Evolutionary conservation across 2,797 vertebrate species (phyloP), one percentile per base, ranked within the genome.

Genomic region (Hippocampus kuda): DNA sequence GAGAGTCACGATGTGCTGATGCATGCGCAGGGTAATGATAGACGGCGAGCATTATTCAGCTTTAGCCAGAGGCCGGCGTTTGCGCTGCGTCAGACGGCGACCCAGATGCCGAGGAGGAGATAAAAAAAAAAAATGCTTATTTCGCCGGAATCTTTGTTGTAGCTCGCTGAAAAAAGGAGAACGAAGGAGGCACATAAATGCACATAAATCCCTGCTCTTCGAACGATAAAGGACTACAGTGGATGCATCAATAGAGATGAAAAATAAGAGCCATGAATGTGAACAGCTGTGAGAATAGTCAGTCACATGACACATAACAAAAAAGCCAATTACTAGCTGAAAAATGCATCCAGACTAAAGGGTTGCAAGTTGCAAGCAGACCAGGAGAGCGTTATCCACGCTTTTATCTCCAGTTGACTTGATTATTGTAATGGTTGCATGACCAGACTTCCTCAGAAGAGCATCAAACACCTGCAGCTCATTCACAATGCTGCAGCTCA

Each of bases 31-130:
- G 77, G 75, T 87, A 87, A 88, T 84, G 74, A 75, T 68, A 59
- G 38, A 59, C 57, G 53, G 24, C 71, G 30, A 44, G 80, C 83
- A 88, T 89, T 87, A 88, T 89, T 88, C 83, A 89, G 84, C 65
- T 71, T 46, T 62, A 38, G 81, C 87, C 83, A 67, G 67, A 77
- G 85, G 86, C 87, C 67, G 82, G 79, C 81, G 59, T 81, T 85
- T 83, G 75, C 77, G 49, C 77, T 70, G 77, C 74, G 71, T 83
- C 82, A 81, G 82, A 77, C 22, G 53, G 73, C 82, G 70, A 76
- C 77, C 72, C 56, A 27, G 79, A 79, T 75, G 77, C 68, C 2
- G 72, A 70, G 68, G 27, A 66, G 69, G 69, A 65, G 75, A 81
- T 38, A 70, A 70, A 69, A 69, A 77, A 70, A 70, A 69, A 69